phyloP scores from a whole-genome alignment of 2,113 vertebrate genomes.

The Xenopus borealis region DNA sequence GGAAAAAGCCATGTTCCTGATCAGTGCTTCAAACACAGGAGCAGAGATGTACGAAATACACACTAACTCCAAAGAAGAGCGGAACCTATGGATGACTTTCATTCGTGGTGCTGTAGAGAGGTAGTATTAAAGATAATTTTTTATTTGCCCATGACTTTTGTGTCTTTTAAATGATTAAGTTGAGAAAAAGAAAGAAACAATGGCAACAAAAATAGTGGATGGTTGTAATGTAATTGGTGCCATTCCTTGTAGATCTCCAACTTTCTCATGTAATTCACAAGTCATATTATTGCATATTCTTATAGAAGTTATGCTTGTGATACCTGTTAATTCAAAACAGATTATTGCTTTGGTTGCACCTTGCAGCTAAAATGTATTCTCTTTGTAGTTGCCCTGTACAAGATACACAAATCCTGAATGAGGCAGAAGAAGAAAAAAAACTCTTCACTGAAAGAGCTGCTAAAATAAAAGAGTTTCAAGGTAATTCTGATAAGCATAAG shows the following conservation, averaged over 20 bases:
- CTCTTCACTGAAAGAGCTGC: slow-evolving; percentile 59
- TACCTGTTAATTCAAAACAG: too few relatives aligned
- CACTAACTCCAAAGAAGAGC: slow-evolving; percentile 87
- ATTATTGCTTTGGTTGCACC: neutral
- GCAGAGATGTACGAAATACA: slow-evolving; percentile 98
- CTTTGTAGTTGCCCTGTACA: slow-evolving; percentile 80
- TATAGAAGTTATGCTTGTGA: too few relatives aligned
- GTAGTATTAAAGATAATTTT: slow-evolving; percentile 57
- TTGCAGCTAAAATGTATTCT: neutral
- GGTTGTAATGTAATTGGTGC: too few relatives aligned
- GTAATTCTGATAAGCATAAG: slow-evolving; percentile 57
- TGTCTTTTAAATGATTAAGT: too few relatives aligned
- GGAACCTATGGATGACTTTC: slow-evolving; percentile 86
- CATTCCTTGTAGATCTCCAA: too few relatives aligned
- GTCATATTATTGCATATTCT: too few relatives aligned
- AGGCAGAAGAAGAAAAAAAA: slow-evolving; percentile 74
- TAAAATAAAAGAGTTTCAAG: slow-evolving; percentile 83
- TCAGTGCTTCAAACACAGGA: slow-evolving; percentile 85
- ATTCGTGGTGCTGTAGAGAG: slow-evolving; percentile 90
- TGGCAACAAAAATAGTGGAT: too few relatives aligned
- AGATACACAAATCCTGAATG: slow-evolving; percentile 73
- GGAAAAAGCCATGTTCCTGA: slow-evolving; percentile 95
- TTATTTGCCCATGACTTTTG: neutral
- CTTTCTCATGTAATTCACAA: too few relatives aligned
- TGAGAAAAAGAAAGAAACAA: too few relatives aligned